Evolutionary conservation across 2,888 invertebrate species (phyloP).

Genomic region (Papilio gigon): DNA sequence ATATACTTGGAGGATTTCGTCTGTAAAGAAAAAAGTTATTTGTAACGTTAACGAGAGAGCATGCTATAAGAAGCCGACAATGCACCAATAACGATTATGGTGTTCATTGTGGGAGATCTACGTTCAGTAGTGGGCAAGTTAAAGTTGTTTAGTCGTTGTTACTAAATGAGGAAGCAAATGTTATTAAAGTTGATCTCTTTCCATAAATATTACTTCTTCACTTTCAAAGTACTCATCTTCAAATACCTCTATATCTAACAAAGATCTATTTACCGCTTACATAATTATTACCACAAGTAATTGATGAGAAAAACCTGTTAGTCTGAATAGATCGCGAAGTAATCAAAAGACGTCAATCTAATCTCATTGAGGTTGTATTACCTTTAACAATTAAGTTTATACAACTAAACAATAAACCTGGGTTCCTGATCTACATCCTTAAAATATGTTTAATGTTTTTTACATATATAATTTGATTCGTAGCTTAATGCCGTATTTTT

Average conservation of each 20-base stretch:
- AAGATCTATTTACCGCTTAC: not conserved
- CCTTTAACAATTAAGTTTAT: not conserved
- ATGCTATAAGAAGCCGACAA: no score
- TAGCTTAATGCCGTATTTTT: no score
- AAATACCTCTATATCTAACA: not conserved
- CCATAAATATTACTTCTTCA: no score
- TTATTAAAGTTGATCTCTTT: no score
- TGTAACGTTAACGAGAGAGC: not conserved
- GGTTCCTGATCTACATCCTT: no score
- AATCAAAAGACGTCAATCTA: slow-evolving; percentile 10
- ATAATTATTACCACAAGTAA: not conserved
- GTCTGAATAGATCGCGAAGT: not conserved
- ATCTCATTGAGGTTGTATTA: not conserved
- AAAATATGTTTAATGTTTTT: no score
- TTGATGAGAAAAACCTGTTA: not conserved
- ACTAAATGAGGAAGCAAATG: no score
- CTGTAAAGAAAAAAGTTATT: slow-evolving; percentile 53
- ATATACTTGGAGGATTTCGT: slow-evolving; percentile 76
- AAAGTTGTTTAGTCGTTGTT: no score
- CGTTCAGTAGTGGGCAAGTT: no score
- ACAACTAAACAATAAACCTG: not conserved
- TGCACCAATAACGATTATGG: no score
- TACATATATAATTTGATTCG: no score
- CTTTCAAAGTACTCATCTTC: not conserved
- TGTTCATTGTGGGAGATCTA: no score